phyloP scores from a whole-genome alignment of 2,888 invertebrate species.

The Byasa hedistus region DNA sequence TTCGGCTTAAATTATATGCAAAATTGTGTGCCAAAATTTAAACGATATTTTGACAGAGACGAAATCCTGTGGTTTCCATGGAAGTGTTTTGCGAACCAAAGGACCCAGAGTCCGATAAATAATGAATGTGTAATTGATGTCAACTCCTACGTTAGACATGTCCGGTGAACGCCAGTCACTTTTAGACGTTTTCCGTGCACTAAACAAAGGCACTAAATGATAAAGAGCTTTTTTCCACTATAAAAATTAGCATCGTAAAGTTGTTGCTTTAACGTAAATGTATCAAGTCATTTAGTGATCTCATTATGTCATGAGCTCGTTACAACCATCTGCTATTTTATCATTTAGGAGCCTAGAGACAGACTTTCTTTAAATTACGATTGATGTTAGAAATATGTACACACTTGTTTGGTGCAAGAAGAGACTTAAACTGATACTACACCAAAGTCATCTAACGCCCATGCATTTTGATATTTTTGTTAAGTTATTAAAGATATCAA shows the following conservation, averaged over 20 bases:
- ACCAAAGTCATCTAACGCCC: conserved; percentile 4
- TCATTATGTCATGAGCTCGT: conserved; percentile 49
- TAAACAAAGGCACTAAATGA: conserved; percentile 75
- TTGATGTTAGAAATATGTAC: conserved; percentile 65
- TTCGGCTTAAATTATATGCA: conserved; percentile 26
- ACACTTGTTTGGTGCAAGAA: conserved; percentile 52
- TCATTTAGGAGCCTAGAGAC: conserved; percentile 74
- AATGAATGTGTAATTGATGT: conserved; percentile 32
- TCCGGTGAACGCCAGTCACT: conserved; percentile 56
- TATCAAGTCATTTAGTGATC: conserved; percentile 26
- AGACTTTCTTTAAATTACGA: conserved; percentile 55
- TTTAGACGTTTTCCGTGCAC: conserved; percentile 64
- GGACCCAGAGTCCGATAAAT: not conserved
- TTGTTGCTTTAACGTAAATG: conserved; percentile 48
- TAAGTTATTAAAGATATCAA: too few relatives aligned
- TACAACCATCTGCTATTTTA: conserved; percentile 67
- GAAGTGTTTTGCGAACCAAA: conserved; percentile 10
- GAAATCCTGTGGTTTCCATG: conserved; percentile 23
- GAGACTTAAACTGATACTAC: conserved; percentile 14
- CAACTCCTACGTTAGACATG: conserved; percentile 42
- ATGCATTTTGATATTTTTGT: not conserved
- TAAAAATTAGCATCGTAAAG: conserved; percentile 49
- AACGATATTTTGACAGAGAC: conserved; percentile 27
- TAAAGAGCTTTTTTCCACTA: conserved; percentile 66
- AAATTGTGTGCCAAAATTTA: conserved; percentile 12